phyloP scores from a whole-genome alignment of 2,888 invertebrate genomes.

The Andrena marginata region DNA sequence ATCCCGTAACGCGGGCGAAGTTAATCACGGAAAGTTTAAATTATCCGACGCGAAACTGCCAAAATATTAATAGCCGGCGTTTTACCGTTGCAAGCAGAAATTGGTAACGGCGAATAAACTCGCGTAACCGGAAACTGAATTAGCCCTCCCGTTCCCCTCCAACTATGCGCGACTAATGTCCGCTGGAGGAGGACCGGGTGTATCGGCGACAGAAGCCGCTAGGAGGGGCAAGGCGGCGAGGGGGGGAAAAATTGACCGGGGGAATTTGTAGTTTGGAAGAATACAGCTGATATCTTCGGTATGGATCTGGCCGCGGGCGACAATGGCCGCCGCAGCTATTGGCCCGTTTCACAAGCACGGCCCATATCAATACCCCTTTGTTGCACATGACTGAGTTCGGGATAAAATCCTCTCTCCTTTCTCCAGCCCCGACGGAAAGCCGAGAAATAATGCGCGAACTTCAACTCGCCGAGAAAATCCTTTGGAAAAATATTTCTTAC shows the following conservation, averaged over 20 bases:
- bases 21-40: not conserved
- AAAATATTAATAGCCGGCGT: not conserved
- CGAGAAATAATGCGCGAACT: conserved; percentile 60
- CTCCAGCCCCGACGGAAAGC: conserved; percentile 44
- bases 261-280: conserved; percentile 61
- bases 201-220: conserved; percentile 31
- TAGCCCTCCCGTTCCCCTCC: conserved; percentile 19
- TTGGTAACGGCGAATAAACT: not conserved
- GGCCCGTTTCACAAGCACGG: conserved; percentile 63
- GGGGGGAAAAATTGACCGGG: conserved; percentile 35
- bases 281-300: conserved; percentile 59
- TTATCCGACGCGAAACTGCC: not conserved
- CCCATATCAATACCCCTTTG: conserved; percentile 65
- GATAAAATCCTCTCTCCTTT: conserved; percentile 51
- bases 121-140: conserved; percentile 20
- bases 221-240: not conserved
- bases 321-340: conserved; percentile 62
- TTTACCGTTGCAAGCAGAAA: not conserved
- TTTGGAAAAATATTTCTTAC: conserved; percentile 62
- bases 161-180: conserved; percentile 22
- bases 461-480: conserved; percentile 45
- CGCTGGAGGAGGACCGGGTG: conserved; percentile 20
- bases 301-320: conserved; percentile 64
- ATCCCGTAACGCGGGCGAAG: not conserved
- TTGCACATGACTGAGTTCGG: conserved; percentile 62